These are phyloP conservation scores for Smittia sp. DNA, from an alignment of 2,888 invertebrate genomes.

Conservation along the genomic window DNA sequence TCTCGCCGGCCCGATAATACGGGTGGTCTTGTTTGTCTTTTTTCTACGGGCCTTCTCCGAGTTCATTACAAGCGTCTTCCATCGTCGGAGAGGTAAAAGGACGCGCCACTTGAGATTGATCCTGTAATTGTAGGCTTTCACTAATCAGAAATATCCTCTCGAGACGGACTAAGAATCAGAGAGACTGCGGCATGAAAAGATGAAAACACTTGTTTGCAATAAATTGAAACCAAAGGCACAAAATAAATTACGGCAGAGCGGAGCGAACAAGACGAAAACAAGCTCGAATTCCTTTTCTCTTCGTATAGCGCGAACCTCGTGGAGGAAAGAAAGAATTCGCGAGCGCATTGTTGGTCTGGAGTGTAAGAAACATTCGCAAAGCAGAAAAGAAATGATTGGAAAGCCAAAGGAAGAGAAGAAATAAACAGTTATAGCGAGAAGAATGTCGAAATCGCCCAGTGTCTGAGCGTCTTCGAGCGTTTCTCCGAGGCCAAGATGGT, in stretches of 20 bases:
- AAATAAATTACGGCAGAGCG: conserved; percentile 16
- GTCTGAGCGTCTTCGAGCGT: conserved; percentile 6
- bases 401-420: background rate
- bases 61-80: background rate
- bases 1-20: background rate
- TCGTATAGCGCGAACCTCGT: background rate
- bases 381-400: background rate
- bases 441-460: conserved; percentile 15
- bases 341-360: conserved; percentile 14
- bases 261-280: conserved; percentile 3
- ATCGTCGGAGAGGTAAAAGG: background rate
- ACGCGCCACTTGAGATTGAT: background rate
- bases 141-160: background rate
- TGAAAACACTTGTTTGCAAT: conserved; percentile 29
- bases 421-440: conserved; percentile 10
- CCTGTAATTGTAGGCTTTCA: background rate
- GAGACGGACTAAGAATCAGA: background rate
- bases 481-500: conserved; percentile 1
- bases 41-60: conserved; percentile 8
- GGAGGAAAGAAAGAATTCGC: conserved; percentile 20
- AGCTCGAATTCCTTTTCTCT: conserved; percentile 15
- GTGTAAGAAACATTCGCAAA: background rate
- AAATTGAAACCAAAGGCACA: conserved; percentile 22
- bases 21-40: conserved; percentile 37
- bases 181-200: background rate